Evolutionary conservation across 2,888 invertebrate species (phyloP).

Genomic region (Epirrhoe tristata): DNA sequence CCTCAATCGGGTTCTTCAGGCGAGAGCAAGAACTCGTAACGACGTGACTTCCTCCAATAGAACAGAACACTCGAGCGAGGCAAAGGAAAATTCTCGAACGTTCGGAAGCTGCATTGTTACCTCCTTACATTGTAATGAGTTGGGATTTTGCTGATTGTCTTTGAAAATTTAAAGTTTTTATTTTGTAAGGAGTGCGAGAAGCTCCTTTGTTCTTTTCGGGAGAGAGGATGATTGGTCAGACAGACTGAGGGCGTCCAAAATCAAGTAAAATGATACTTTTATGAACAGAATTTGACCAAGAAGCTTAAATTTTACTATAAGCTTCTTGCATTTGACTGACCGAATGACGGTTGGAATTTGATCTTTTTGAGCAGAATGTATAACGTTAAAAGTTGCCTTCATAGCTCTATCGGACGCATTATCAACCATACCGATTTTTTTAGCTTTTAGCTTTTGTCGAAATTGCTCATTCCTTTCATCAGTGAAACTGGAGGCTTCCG

Average conservation of each 20-base stretch:
- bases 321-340: no score
- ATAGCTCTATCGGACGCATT: no score
- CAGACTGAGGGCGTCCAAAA: neutral
- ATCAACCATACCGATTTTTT: no score
- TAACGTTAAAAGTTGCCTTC: no score
- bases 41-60: slow-evolving; percentile 39
- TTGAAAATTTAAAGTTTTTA: slow-evolving; percentile 24
- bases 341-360: no score
- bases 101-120: slow-evolving; percentile 33
- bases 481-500: neutral
- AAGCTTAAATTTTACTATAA: no score
- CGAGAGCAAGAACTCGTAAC: slow-evolving; percentile 39
- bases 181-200: slow-evolving; percentile 15
- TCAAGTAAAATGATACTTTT: neutral
- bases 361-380: no score
- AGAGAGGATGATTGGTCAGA: slow-evolving; percentile 11
- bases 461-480: neutral
- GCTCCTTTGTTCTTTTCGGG: slow-evolving; percentile 12
- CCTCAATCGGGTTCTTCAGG: slow-evolving; percentile 12
- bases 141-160: slow-evolving; percentile 35
- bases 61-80: slow-evolving; percentile 32
- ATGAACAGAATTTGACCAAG: no score
- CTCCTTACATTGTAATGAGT: slow-evolving; percentile 36
- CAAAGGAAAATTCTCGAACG: slow-evolving; percentile 34
- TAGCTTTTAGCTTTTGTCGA: no score